Conservation (phyloP, 2,797 vertebrate genomes). For the Sebastiscus albofasciatus region DNA sequence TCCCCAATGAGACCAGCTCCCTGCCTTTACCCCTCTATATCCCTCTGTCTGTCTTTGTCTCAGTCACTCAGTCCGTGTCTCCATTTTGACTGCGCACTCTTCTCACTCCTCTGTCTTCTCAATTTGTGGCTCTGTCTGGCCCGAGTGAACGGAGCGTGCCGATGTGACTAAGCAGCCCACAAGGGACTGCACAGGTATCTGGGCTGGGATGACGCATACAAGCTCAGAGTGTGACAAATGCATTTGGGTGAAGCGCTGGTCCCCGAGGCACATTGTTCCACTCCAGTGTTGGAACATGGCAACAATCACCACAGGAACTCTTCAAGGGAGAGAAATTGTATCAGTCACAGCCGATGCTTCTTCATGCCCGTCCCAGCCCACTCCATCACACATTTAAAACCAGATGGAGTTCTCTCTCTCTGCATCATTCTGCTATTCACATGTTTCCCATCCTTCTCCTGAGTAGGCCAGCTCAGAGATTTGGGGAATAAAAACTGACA, state of each 20-base stretch:
- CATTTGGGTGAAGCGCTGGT: slow-evolving; percentile 78
- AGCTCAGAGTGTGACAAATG: slow-evolving; percentile 85
- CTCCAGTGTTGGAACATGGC: slow-evolving; percentile 70
- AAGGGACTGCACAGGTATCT: slow-evolving; percentile 79
- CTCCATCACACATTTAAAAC: slow-evolving; percentile 73
- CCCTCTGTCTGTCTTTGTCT: slow-evolving; percentile 70
- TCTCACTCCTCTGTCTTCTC: slow-evolving; percentile 64
- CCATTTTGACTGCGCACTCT: slow-evolving; percentile 15
- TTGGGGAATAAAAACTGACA: slow-evolving; percentile 44
- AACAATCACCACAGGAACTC: slow-evolving; percentile 74
- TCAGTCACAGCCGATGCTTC: slow-evolving; percentile 73
- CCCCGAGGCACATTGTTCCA: slow-evolving; percentile 73
- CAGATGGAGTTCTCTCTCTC: slow-evolving; percentile 44
- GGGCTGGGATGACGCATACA: slow-evolving; percentile 72
- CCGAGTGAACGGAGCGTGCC: slow-evolving; percentile 57
- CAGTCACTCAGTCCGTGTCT: slow-evolving; percentile 29
- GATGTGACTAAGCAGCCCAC: slow-evolving; percentile 72
- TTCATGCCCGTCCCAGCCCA: slow-evolving; percentile 63
- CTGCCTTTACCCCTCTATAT: slow-evolving; percentile 27
- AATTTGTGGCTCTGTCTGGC: slow-evolving; percentile 81
- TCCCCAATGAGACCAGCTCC: slow-evolving; percentile 67
- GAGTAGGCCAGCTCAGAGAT: slow-evolving; percentile 14
- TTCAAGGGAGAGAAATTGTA: slow-evolving; percentile 75
- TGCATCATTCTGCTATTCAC: slow-evolving; percentile 30
- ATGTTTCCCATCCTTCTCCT: slow-evolving; percentile 33